Evolutionary conservation across 2,113 vertebrate genomes (phyloP), one percentile per base, ranked within the genome.

Genomic region (Bucco capensis): DNA sequence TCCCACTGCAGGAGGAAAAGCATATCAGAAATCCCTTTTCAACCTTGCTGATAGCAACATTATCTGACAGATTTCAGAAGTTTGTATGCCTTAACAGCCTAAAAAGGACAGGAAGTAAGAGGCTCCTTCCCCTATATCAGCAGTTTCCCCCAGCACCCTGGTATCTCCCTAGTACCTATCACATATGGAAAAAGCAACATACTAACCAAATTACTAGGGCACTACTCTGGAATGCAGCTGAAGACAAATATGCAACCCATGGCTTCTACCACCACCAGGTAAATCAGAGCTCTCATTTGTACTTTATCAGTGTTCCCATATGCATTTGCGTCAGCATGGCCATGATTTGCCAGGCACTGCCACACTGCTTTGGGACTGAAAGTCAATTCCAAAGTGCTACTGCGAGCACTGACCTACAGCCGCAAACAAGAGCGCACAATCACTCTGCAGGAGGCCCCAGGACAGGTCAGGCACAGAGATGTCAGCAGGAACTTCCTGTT

Each of bases 391-490:
- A 71, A n/a, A 30, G 89, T 3, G 40, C 83, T 23, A 13, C 58
- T 5, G 51, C 22, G 10, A 40, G 53, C 53, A 16, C 42, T 4
- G 18, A 74, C 38, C 28, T 9, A 18, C 1, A 0, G 23, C 51
- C 1, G 2, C 30, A 67, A 69, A 42, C 42, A 7, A 44, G 18
- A 40, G 82, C n/a, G 17, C 1, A 2, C 44, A 15, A 11, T 3
- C 0, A 1, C 14, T 44, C 78, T 12, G 35, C 75, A 7, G 33
- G 57, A 60, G 61, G 28, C 60, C 35, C 19, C 0, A 0, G n/a
- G 30, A 19, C 53, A 77, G 78, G 37, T 56, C 70, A 50, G 70
- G 62, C 69, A 71, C 12, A 58, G 70, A 53, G 35, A 9, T 4
- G 46, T 31, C 37, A 35, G 66, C 47, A 62, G 54, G 22, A 76